Percentiles rank a stretch among this genome's conserved stretches.
Evolutionary conservation across 2,888 invertebrate species (phyloP).

Genomic region (Odiellus spinosus): DNA sequence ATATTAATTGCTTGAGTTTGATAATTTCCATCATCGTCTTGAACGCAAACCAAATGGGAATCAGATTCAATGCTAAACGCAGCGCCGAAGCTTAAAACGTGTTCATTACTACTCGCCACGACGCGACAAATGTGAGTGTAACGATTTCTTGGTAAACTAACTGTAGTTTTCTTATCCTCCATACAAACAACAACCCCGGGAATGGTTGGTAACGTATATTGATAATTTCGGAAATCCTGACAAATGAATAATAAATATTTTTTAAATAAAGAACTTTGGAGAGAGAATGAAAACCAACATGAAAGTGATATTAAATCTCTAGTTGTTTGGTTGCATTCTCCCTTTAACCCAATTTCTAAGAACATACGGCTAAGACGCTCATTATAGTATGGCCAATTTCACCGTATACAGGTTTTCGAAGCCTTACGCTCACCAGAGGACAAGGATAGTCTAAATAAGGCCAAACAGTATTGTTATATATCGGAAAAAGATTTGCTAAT

Average conservation of each 20-base stretch:
- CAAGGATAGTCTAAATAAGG: slow-evolving; percentile 50
- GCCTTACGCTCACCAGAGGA: slow-evolving; percentile 57
- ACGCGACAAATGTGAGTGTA: slow-evolving; percentile 37
- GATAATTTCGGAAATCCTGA: slow-evolving; percentile 63
- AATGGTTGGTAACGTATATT: slow-evolving; percentile 59
- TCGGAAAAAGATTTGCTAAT: too few relatives aligned
- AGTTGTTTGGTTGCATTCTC: not conserved
- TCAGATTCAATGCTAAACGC: slow-evolving; percentile 63
- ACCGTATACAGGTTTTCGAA: slow-evolving; percentile 59
- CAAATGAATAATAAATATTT: slow-evolving; percentile 16
- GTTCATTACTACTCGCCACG: slow-evolving; percentile 60
- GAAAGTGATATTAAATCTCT: not conserved
- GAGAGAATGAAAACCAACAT: not conserved
- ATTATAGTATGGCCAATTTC: slow-evolving; percentile 78
- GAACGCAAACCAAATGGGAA: slow-evolving; percentile 72
- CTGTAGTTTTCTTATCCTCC: slow-evolving; percentile 59
- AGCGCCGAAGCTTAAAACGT: slow-evolving; percentile 65
- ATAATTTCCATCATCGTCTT: slow-evolving; percentile 53
- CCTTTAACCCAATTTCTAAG: not conserved
- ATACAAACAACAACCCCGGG: slow-evolving; percentile 62
- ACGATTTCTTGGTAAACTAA: slow-evolving; percentile 57
- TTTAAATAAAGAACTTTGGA: not conserved
- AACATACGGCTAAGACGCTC: slow-evolving; percentile 49
- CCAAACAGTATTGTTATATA: not conserved
- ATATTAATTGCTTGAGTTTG: slow-evolving; percentile 76